Conservation (phyloP, 2,113 vertebrate species). For the Corythaixoides concolor region DNA sequence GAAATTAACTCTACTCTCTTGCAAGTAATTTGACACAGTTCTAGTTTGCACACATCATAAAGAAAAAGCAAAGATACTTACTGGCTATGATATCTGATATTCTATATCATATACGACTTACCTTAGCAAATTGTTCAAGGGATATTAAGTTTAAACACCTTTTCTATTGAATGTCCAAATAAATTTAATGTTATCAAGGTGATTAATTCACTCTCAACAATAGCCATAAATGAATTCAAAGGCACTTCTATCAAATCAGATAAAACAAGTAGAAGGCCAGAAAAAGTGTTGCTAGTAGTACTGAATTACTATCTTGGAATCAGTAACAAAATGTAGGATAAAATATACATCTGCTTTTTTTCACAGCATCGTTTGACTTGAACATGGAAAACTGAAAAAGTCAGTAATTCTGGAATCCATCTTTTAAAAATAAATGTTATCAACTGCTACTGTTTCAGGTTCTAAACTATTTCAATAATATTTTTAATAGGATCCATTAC, state of each 20-base stretch:
- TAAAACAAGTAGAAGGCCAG: neutral
- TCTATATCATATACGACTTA: neutral
- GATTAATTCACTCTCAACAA: slow-evolving; percentile 7
- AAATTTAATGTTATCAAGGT: slow-evolving; percentile 31
- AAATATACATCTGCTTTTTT: neutral
- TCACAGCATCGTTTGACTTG: neutral
- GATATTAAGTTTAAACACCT: slow-evolving; percentile 44
- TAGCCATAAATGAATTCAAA: slow-evolving; percentile 11
- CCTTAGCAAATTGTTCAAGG: slow-evolving; percentile 41
- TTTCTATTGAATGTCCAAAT: neutral
- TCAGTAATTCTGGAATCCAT: neutral
- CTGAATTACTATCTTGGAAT: neutral
- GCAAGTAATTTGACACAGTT: slow-evolving; percentile 29
- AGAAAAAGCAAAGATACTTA: slow-evolving; percentile 26
- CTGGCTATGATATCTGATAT: neutral
- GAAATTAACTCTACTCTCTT: slow-evolving; percentile 6
- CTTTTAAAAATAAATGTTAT: neutral
- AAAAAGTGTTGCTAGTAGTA: neutral
- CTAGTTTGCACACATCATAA: slow-evolving; percentile 32
- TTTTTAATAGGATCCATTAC: neutral
- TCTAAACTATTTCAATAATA: neutral
- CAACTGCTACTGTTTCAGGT: neutral
- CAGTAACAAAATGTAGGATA: neutral
- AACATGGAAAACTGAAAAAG: neutral
- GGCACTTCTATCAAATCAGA: neutral